phyloP scores from a whole-genome alignment of 2,888 invertebrate species.

The Melanargia galathea region DNA sequence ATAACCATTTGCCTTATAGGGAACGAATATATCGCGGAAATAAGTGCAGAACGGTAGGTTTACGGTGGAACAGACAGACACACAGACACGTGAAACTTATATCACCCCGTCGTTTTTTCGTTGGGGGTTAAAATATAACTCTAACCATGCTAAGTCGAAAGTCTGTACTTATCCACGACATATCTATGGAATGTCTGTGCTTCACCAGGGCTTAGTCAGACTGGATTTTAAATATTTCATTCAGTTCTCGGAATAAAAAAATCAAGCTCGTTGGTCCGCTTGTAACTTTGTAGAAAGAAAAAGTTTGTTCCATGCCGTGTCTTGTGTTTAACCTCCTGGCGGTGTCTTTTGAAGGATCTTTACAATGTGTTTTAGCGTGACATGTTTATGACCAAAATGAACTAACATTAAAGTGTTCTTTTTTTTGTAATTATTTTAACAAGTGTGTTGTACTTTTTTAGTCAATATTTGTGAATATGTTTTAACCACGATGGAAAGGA shows the following conservation, averaged over 20 bases:
- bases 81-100: too few species aligned
- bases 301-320: background rate
- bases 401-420: too few species aligned
- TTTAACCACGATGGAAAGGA: too few species aligned
- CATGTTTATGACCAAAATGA: background rate
- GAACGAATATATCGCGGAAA: too few species aligned
- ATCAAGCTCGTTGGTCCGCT: slow-evolving; percentile 15
- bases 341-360: slow-evolving; percentile 18
- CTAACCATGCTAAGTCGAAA: too few species aligned
- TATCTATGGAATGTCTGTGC: background rate
- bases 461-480: background rate
- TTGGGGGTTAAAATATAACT: too few species aligned
- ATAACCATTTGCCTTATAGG: too few species aligned
- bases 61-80: too few species aligned
- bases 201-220: slow-evolving; percentile 13
- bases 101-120: too few species aligned
- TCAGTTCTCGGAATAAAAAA: slow-evolving; percentile 17
- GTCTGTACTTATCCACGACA: background rate
- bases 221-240: slow-evolving; percentile 18
- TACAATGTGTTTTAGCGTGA: slow-evolving; percentile 1
- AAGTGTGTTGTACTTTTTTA: background rate
- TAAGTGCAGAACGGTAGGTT: too few species aligned
- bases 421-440: too few species aligned
- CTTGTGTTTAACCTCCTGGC: slow-evolving; percentile 16
- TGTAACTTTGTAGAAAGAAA: background rate